Evolutionary conservation across 2,797 vertebrate genomes (phyloP).

Genomic region (Myripristis murdjan): DNA sequence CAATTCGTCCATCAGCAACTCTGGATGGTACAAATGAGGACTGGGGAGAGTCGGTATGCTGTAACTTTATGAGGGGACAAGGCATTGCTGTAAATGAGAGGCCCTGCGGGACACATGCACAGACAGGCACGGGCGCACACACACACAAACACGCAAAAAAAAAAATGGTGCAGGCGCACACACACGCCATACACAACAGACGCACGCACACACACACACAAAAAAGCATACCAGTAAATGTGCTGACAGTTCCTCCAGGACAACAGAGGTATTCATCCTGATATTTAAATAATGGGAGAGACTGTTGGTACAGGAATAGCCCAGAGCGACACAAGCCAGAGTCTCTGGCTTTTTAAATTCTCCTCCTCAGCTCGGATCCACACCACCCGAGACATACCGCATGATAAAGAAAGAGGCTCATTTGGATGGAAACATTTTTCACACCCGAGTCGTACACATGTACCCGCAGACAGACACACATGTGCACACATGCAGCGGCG

Average conservation of each 20-base stretch:
- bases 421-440: constrained; percentile 8
- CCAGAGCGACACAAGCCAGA: constrained; percentile 55
- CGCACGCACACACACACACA: not conserved
- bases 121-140: not conserved
- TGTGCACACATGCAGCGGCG: not conserved
- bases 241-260: constrained; percentile 73
- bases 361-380: constrained; percentile 31
- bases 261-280: constrained; percentile 67
- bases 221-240: constrained; percentile 38
- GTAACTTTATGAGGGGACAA: constrained; percentile 60
- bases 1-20: constrained; percentile 60
- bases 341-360: constrained; percentile 51
- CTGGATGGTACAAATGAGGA: constrained; percentile 50
- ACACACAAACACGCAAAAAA: constrained; percentile 18
- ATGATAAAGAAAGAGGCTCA: constrained; percentile 37
- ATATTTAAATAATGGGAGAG: constrained; percentile 79
- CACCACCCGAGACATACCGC: constrained; percentile 17
- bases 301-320: constrained; percentile 76
- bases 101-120: constrained; percentile 53
- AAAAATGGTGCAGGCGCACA: constrained; percentile 10
- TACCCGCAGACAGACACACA: no score
- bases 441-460: not conserved
- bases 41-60: constrained; percentile 20
- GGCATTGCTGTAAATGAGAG: constrained; percentile 64
- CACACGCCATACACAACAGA: not conserved